These are phyloP conservation scores for Zelostemma sp. DNA, from an alignment of 1,140 invertebrate species.

Conservation along the genomic window DNA sequence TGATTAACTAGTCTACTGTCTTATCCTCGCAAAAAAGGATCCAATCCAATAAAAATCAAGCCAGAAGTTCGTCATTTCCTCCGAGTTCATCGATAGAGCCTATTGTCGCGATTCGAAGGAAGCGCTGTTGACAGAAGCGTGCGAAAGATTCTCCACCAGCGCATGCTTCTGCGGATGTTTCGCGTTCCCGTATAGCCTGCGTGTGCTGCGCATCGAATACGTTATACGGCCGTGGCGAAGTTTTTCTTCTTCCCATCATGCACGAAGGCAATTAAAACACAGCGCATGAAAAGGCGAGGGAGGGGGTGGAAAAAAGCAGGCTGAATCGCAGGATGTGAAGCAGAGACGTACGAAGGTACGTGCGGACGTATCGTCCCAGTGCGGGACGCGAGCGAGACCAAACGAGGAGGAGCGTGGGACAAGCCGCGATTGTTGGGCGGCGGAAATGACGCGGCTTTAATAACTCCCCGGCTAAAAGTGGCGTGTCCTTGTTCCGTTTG, in stretches of 20 bases:
- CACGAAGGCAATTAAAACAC: slow-evolving; percentile 50
- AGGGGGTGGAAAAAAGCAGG: slow-evolving; percentile 44
- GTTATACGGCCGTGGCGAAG: slow-evolving; percentile 15
- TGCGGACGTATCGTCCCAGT: slow-evolving; percentile 20
- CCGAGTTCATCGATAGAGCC: no score
- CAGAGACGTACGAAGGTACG: slow-evolving; percentile 24
- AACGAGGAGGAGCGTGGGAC: slow-evolving; percentile 39
- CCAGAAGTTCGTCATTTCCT: no score
- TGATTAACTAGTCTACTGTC: no score
- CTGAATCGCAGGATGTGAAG: slow-evolving; percentile 61
- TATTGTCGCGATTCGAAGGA: no score
- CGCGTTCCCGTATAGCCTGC: neutral
- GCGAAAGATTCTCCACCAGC: neutral
- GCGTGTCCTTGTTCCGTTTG: slow-evolving; percentile 24
- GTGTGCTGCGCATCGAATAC: slow-evolving; percentile 1
- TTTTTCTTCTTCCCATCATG: slow-evolving; percentile 47
- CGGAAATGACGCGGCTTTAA: slow-evolving; percentile 52
- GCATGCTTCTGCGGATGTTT: neutral
- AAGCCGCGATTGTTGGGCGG: slow-evolving; percentile 43
- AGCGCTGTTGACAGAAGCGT: slow-evolving; percentile 1
- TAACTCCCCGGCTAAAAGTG: slow-evolving; percentile 33
- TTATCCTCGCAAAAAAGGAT: no score
- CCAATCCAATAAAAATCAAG: no score
- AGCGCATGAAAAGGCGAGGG: neutral
- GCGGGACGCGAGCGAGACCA: no score